Evolutionary conservation across 2,113 vertebrate genomes (phyloP).

Genomic region (Scatophagus argus): DNA sequence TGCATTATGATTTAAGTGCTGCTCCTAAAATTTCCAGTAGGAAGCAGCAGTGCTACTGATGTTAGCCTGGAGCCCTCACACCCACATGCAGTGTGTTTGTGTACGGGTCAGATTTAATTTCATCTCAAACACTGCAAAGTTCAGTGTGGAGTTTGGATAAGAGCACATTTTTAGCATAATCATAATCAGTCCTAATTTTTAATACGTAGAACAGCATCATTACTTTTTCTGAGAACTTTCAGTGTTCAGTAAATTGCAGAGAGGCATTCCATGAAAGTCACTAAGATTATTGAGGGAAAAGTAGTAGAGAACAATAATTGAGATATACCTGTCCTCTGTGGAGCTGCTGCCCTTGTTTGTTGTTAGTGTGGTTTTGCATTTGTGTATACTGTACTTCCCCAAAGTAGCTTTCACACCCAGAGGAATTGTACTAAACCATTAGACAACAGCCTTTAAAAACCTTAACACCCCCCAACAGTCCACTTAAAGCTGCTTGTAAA

Average conservation of each 20-base stretch:
- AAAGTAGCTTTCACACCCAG: constrained; percentile 37
- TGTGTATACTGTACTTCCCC: background rate
- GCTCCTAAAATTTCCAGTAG: too few species aligned
- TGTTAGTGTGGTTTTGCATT: background rate
- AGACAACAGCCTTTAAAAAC: constrained; percentile 51
- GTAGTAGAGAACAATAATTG: background rate
- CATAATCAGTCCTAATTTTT: too few species aligned
- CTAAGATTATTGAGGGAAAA: background rate
- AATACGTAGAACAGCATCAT: too few species aligned
- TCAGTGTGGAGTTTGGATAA: background rate
- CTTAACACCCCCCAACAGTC: constrained; percentile 34
- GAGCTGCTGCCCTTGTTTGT: constrained; percentile 15
- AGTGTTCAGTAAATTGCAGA: background rate
- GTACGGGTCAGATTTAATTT: background rate
- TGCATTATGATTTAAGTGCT: too few species aligned
- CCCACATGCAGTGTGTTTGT: too few species aligned
- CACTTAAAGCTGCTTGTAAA: constrained; percentile 44
- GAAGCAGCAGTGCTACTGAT: too few species aligned
- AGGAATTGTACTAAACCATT: constrained; percentile 25
- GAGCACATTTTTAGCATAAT: too few species aligned
- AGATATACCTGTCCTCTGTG: background rate
- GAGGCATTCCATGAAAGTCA: background rate
- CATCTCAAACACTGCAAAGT: background rate
- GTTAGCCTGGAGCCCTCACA: too few species aligned
- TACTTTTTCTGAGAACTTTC: background rate